Conservation (phyloP, 2,888 invertebrate genomes). For the Drosophila helvetica region DNA sequence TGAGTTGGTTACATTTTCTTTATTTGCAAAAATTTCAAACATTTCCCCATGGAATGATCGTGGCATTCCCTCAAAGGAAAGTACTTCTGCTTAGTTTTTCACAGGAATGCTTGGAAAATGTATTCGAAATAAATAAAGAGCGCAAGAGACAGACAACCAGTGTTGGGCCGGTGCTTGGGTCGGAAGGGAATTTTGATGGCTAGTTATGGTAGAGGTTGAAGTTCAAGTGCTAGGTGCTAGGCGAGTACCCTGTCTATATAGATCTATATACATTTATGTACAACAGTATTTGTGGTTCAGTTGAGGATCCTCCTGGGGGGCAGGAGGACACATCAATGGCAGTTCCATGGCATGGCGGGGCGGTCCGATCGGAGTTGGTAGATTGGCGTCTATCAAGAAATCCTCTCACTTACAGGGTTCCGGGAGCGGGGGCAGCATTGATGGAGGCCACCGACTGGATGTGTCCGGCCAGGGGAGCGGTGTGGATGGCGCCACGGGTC, state of each 20-base stretch:
- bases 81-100: constrained; percentile 21
- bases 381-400: neutral
- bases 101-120: constrained; percentile 42
- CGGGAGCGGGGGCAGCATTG: constrained; percentile 80
- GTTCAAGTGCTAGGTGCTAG: constrained; percentile 58
- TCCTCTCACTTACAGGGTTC: constrained; percentile 62
- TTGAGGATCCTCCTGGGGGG: neutral
- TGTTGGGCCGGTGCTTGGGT: constrained; percentile 17
- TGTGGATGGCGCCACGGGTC: constrained; percentile 80
- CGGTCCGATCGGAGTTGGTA: constrained; percentile 24
- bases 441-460: constrained; percentile 77
- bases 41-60: constrained; percentile 17
- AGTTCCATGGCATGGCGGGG: constrained; percentile 51
- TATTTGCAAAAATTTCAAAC: constrained; percentile 30
- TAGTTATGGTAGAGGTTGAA: constrained; percentile 24
- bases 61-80: constrained; percentile 38
- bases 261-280: constrained; percentile 50
- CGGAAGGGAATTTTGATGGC: constrained; percentile 55
- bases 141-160: constrained; percentile 13
- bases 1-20: constrained; percentile 35
- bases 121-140: constrained; percentile 38
- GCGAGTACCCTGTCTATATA: constrained; percentile 71
- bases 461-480: constrained; percentile 80
- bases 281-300: constrained; percentile 11
- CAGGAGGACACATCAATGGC: constrained; percentile 38